Conservation (phyloP, 2,113 vertebrate genomes). For the Caloenas nicobarica region DNA sequence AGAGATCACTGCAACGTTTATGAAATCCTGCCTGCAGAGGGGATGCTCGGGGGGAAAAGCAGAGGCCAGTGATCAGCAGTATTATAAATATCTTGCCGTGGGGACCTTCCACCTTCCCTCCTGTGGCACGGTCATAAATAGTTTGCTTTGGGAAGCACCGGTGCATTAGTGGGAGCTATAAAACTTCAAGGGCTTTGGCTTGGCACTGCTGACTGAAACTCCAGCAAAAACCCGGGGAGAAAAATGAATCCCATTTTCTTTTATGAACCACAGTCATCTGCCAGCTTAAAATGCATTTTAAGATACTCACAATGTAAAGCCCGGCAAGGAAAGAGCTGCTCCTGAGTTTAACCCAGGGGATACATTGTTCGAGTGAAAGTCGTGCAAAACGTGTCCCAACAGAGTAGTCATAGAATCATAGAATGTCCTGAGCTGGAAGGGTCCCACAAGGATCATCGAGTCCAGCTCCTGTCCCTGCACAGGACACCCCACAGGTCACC, state of each 20-base stretch:
- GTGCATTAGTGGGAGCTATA: constrained; percentile 4
- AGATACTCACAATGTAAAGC: neutral
- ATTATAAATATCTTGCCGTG: neutral
- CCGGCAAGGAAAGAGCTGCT: neutral
- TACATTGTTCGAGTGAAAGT: neutral
- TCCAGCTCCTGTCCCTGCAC: too few species aligned
- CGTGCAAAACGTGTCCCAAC: accelerated
- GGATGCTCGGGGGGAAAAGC: neutral
- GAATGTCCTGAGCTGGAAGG: too few species aligned
- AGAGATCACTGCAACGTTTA: neutral
- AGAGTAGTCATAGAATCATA: too few species aligned
- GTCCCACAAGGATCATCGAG: too few species aligned
- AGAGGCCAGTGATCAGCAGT: neutral
- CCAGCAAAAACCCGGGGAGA: neutral
- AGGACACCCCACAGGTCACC: too few species aligned
- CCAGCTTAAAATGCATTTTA: neutral
- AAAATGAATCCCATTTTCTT: neutral
- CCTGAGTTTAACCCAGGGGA: neutral
- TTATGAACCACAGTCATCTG: neutral
- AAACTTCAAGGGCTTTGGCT: neutral
- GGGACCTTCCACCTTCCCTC: neutral
- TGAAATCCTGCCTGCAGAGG: neutral
- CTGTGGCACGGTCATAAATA: neutral
- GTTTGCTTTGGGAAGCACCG: neutral
- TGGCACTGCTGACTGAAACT: neutral